Conservation (phyloP, 2,888 invertebrate species). For the Willowsia nigromaculata region DNA sequence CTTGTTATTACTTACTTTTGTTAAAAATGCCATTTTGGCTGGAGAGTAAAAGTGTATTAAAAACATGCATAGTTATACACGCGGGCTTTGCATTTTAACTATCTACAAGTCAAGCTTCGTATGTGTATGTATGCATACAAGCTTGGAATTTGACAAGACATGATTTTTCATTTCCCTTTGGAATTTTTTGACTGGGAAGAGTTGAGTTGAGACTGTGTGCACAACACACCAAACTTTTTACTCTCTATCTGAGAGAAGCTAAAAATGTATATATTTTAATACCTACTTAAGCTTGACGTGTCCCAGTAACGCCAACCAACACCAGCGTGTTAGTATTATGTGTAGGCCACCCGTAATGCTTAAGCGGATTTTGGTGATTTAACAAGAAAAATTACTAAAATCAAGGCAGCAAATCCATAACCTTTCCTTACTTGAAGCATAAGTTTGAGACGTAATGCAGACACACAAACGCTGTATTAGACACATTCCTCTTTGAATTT, state of each 20-base stretch:
- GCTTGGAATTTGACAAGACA: slow-evolving; percentile 62
- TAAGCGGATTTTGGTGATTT: slow-evolving; percentile 66
- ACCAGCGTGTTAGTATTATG: neutral
- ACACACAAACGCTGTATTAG: neutral
- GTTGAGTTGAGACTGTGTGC: neutral
- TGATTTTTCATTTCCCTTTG: slow-evolving; percentile 61
- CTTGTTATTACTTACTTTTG: too few species aligned
- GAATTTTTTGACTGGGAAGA: slow-evolving; percentile 2
- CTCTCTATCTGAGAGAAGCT: neutral
- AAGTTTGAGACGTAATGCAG: neutral
- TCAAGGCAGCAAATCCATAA: slow-evolving; percentile 58
- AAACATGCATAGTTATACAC: neutral
- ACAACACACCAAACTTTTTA: neutral
- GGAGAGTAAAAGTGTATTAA: neutral
- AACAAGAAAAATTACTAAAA: slow-evolving; percentile 65
- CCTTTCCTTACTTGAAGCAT: slow-evolving; percentile 20
- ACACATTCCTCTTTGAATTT: neutral
- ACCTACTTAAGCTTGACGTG: slow-evolving; percentile 48
- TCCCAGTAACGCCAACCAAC: slow-evolving; percentile 28
- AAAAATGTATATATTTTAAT: slow-evolving; percentile 44
- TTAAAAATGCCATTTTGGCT: too few species aligned
- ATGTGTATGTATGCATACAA: slow-evolving; percentile 18
- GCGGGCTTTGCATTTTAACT: slow-evolving; percentile 36
- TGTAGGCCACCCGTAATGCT: slow-evolving; percentile 57
- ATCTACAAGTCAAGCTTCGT: neutral